Evolutionary conservation across 2,797 vertebrate species (phyloP), one percentile per base, ranked within the genome.

Genomic region (Sciurus vulgaris): DNA sequence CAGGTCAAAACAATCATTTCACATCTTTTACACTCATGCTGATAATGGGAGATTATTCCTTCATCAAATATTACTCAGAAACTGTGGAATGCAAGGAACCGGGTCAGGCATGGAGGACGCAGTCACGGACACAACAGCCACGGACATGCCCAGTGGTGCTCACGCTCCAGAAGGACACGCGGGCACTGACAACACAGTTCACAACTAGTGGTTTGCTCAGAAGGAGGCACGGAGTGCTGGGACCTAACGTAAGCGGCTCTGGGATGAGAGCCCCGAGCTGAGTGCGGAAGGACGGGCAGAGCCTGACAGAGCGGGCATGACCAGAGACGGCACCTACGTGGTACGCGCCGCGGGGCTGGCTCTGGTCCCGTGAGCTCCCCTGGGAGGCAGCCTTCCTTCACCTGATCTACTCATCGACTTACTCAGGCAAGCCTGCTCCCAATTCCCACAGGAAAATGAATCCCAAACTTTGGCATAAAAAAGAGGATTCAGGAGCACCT

Each of bases 361-460:
- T 72, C 49, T 83, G 22, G 49, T 87, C 69, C 35, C 74, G 5
- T 3, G 8, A 91, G 72, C 33, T 59, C 12, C 24, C 76, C 22
- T 14, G 30, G n/a, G 18, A 35, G 41, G 38, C 2, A 59, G 1
- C 56, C 79, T 38, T 38, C 69, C 84, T 79, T 92, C 86, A 67
- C 88, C 18, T 76, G 24, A 72, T 18, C 67, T 56, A 63, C 59
- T 83, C 59, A n/a, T 61, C 89, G 61, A 89, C 28, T 93, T 47
- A 63, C 65, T 93, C 82, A 51, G 30, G 84, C 51, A 77, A 78
- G 56, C 17, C 51, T 78, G 69, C 38, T 95, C 76, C 44, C 47
- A 35, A 65, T 63, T 73, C 35, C 78, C 70, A 8, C 61, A 38
- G 65, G 85, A 77, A 83, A 95, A 86, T 13, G 49, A 93, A 83